Conservation (phyloP, 2,888 invertebrate genomes). For the Callimorpha dominula region DNA sequence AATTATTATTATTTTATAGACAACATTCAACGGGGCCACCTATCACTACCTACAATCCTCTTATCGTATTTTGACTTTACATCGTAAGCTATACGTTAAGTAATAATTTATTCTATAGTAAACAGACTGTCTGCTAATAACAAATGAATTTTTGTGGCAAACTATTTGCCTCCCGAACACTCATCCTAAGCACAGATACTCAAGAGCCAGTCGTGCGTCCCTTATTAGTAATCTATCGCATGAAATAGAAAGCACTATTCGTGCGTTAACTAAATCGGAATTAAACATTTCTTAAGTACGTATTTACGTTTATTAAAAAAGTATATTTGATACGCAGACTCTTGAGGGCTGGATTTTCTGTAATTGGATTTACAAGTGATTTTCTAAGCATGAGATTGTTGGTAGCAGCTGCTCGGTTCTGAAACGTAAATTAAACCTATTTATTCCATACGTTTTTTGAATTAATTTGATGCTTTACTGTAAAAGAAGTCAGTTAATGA, state of each 20-base stretch:
- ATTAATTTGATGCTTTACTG: not conserved
- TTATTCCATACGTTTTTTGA: not conserved
- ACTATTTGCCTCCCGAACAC: not conserved
- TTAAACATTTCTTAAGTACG: constrained; percentile 4
- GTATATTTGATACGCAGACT: not conserved
- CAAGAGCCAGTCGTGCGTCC: constrained; percentile 44
- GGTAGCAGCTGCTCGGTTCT: not conserved
- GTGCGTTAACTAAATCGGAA: constrained; percentile 50
- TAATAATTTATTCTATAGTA: not conserved
- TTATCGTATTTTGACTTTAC: too few species aligned
- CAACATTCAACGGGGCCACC: too few species aligned
- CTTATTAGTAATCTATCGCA: constrained; percentile 49
- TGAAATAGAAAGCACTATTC: constrained; percentile 43
- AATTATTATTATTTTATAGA: too few species aligned
- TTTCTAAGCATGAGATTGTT: not conserved
- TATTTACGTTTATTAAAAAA: constrained; percentile 12
- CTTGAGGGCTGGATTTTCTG: constrained; percentile 2
- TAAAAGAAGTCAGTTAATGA: not conserved
- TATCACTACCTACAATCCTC: too few species aligned
- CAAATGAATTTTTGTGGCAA: not conserved
- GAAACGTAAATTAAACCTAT: not conserved
- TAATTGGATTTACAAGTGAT: constrained; percentile 6
- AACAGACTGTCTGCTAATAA: not conserved
- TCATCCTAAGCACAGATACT: constrained; percentile 7
- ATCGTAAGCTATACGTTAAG: too few species aligned